Conservation (phyloP, 2,797 vertebrate genomes). For the Nannoperca australis region DNA sequence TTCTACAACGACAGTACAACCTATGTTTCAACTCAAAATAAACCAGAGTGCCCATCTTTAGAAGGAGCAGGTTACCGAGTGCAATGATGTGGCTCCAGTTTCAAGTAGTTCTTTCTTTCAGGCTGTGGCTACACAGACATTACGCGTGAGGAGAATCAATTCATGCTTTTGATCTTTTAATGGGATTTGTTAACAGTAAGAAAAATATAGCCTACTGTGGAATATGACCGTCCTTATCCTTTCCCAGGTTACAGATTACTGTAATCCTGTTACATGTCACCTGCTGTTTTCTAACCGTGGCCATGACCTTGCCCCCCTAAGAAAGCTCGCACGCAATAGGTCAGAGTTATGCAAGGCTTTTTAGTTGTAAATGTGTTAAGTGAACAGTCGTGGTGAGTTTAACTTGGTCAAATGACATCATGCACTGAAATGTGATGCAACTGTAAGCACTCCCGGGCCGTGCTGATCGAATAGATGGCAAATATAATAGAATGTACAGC, state of each 20-base stretch:
- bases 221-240: not conserved
- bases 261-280: conserved; percentile 53
- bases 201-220: not conserved
- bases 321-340: conserved; percentile 4
- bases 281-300: conserved; percentile 32
- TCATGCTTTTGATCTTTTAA: not conserved
- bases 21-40: not conserved
- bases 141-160: not conserved
- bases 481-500: conserved; percentile 57
- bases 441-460: conserved; percentile 29
- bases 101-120: not conserved
- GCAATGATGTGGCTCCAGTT: not conserved
- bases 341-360: conserved; percentile 19
- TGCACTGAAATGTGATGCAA: conserved; percentile 49
- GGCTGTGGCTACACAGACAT: not conserved
- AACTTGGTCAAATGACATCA: conserved; percentile 43
- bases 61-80: not conserved
- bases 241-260: conserved; percentile 38
- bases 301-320: conserved; percentile 28
- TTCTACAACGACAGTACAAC: not conserved
- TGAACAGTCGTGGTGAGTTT: conserved; percentile 17
- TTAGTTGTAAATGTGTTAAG: conserved; percentile 21
- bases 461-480: conserved; percentile 56
- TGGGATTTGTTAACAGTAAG: conserved; percentile 1
- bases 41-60: not conserved